Evolutionary conservation across 2,888 invertebrate genomes (phyloP), one percentile per base, ranked within the genome.

Genomic region (Cancer borealis): DNA sequence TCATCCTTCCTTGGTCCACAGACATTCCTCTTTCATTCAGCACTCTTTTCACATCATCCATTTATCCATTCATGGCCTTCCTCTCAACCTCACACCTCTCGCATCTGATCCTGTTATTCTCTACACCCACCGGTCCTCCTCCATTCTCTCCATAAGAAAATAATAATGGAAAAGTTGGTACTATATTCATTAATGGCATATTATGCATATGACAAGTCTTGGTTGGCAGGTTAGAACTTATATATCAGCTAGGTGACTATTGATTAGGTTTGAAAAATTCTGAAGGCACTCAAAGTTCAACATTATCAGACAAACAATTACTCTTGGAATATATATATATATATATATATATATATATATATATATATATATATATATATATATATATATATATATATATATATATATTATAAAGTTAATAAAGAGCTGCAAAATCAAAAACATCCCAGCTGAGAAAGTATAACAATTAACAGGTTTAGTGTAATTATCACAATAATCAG

Each of bases 401-500:
- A 39, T 39, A 39, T 39, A 39, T 39, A 39, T 39, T 39, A 54
- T 3, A 54, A 54, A 14, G 12, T 17, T 17, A 60, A 60, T 17
- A 17, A 21, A 60, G 21, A 60, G 60, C 60, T 17, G 21, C 54
- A 79, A 79, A 79, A 26, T 79, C 10, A 88, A 30, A 49, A 39
- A 66, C 73, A 66, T 66, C 45, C 66, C 73, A 91, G 73, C 46
- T 46, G 60, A n/a, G 91, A 91, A 21, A 91, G 66, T 39, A 91
- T 91, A 10, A 91, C 73, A n/a, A 92, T 92, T 17, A 92, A 26
- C 60, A 89, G 45, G 30, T 89, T 93, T n/a, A 93, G 79, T 6
- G 93, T 89, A 21, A 93, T 93, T 21, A 93, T 89, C 12, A 89
- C 39, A 26, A 93, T 73, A n/a, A 93, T 89, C 54, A 89, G 10